Evolutionary conservation across 1,140 invertebrate species (phyloP).

Genomic region (Drosophila mojavensis): DNA sequence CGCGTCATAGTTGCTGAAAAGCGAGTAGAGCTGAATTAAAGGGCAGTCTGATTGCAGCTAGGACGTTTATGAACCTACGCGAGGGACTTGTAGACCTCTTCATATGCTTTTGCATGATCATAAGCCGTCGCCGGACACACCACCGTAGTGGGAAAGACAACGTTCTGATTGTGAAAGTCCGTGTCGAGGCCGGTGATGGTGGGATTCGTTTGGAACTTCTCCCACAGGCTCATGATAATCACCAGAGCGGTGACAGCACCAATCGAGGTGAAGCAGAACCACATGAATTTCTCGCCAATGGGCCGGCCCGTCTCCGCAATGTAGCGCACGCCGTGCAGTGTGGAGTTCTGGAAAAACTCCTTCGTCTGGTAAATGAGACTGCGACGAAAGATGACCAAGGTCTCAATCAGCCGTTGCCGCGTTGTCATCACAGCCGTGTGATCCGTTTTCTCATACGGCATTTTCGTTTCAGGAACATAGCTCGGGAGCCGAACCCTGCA

Average conservation of each 20-base stretch:
- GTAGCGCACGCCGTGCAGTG: conserved; percentile 89
- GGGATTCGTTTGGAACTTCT: conserved; percentile 91
- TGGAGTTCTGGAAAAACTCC: conserved; percentile 89
- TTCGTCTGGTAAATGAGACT: conserved; percentile 88
- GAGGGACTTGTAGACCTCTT: conserved; percentile 63
- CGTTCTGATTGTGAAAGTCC: conserved; percentile 90
- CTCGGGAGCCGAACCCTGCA: conserved; percentile 12
- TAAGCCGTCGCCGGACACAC: conserved; percentile 86
- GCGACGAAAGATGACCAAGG: conserved; percentile 84
- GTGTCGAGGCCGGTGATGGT: conserved; percentile 90
- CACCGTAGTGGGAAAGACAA: conserved; percentile 88
- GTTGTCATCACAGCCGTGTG: conserved; percentile 22
- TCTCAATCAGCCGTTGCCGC: conserved; percentile 51
- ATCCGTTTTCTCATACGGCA: conserved; percentile 61
- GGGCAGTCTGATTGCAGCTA: too few relatives aligned
- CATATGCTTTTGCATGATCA: conserved; percentile 65
- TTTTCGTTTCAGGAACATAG: conserved; percentile 74
- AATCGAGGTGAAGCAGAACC: conserved; percentile 88
- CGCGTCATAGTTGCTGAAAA: conserved; percentile 61
- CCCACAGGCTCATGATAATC: conserved; percentile 90
- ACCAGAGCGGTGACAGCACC: conserved; percentile 88
- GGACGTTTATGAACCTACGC: conserved; percentile 50
- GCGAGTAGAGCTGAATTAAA: background rate
- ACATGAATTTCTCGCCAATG: conserved; percentile 90
- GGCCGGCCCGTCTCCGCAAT: conserved; percentile 88